Conservation (phyloP, 2,888 invertebrate species). For the Drosophila pseudotakahashii region DNA sequence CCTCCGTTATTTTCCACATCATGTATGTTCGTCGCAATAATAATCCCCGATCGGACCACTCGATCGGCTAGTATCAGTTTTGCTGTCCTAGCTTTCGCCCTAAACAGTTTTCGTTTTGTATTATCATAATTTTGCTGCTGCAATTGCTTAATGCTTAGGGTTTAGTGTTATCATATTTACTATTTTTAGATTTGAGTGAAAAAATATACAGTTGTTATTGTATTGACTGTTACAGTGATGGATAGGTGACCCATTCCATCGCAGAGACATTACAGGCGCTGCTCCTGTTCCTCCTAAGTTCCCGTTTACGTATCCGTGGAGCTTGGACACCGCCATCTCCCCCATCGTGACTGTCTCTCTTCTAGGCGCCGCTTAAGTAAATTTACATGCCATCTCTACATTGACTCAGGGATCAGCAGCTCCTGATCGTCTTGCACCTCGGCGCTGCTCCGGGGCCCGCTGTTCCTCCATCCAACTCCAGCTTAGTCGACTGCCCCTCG, state of each 20-base stretch:
- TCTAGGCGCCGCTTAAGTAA: conserved; percentile 36
- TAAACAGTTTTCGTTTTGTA: conserved; percentile 8
- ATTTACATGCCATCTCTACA: conserved; percentile 63
- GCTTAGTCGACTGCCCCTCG: conserved; percentile 47
- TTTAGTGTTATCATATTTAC: conserved; percentile 51
- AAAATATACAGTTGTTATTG: conserved; percentile 68
- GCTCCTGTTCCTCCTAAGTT: conserved; percentile 1
- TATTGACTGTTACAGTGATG: conserved; percentile 36
- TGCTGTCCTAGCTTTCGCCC: conserved; percentile 5
- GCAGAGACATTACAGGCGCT: background rate
- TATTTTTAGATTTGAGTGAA: conserved; percentile 73
- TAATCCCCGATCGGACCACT: conserved; percentile 6
- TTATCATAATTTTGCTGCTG: conserved; percentile 16
- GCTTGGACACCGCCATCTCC: conserved; percentile 8
- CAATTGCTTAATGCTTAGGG: conserved; percentile 29
- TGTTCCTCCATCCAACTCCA: conserved; percentile 4
- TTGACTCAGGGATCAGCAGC: conserved; percentile 17
- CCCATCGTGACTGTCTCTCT: conserved; percentile 8
- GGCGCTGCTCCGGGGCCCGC: background rate
- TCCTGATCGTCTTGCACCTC: background rate
- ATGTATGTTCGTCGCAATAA: conserved; percentile 23
- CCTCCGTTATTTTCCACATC: conserved; percentile 12
- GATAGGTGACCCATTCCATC: conserved; percentile 6
- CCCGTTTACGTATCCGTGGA: conserved; percentile 13
- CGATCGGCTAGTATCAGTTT: conserved; percentile 6